phyloP scores from a whole-genome alignment of 2,888 invertebrate species.

The Cephus spinipes region DNA sequence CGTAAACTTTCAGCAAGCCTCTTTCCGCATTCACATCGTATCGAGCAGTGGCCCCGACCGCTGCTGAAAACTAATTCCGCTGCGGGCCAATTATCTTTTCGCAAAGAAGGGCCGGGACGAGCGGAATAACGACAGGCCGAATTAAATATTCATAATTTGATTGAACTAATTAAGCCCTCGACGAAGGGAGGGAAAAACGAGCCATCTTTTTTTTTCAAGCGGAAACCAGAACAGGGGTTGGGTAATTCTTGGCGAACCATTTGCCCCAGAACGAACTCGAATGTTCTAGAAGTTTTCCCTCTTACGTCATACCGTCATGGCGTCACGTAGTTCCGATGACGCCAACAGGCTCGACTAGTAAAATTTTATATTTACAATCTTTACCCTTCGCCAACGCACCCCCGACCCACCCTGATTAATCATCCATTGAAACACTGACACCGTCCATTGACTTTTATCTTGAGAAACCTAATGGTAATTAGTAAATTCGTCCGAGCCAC shows the following conservation, averaged over 20 bases:
- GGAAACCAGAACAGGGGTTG: slow-evolving; percentile 20
- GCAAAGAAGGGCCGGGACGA: slow-evolving; percentile 15
- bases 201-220: slow-evolving; percentile 13
- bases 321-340: background rate
- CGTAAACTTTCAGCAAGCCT: background rate
- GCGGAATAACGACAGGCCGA: slow-evolving; percentile 25
- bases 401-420: background rate
- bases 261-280: slow-evolving; percentile 44
- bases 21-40: slow-evolving; percentile 13
- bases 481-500: background rate
- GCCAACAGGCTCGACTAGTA: slow-evolving; percentile 10
- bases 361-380: slow-evolving; percentile 18
- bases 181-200: slow-evolving; percentile 2
- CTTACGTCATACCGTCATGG: background rate
- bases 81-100: slow-evolving; percentile 32
- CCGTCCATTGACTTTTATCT: background rate
- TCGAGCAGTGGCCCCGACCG: slow-evolving; percentile 3
- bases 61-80: slow-evolving; percentile 30
- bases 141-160: slow-evolving; percentile 44
- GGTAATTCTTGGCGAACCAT: slow-evolving; percentile 50
- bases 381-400: background rate
- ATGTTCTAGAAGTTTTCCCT: background rate
- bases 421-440: background rate
- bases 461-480: background rate
- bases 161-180: slow-evolving; percentile 35